A percentile compares a stretch with the other conserved stretches of the same genome.
These are phyloP conservation scores for Drosophila kanekoi DNA, from an alignment of 2,888 invertebrate genomes.

Conservation along the genomic window DNA sequence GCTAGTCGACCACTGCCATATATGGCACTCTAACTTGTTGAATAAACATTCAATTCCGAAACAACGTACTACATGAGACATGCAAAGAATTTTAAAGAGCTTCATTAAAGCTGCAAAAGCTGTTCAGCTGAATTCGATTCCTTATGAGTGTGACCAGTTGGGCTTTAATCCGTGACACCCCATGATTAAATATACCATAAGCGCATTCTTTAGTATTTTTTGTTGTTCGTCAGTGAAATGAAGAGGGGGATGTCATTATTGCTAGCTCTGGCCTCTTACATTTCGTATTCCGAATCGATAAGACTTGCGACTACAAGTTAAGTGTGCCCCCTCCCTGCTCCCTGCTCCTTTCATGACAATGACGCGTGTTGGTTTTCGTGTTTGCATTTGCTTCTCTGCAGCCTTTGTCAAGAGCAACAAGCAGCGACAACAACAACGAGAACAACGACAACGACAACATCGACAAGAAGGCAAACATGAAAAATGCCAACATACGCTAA, in stretches of 20 bases:
- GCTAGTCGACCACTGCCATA: background rate
- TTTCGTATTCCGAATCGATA: slow-evolving; percentile 71
- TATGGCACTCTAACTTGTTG: background rate
- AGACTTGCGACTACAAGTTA: slow-evolving; percentile 41
- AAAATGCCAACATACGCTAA: slow-evolving; percentile 82
- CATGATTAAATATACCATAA: background rate
- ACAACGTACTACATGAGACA: too few species aligned
- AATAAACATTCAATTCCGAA: background rate
- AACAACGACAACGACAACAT: slow-evolving; percentile 37
- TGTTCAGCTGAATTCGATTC: background rate
- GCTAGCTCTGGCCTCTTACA: slow-evolving; percentile 69
- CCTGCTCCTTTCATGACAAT: slow-evolving; percentile 43
- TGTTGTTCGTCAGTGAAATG: background rate
- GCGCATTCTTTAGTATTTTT: slow-evolving; percentile 1
- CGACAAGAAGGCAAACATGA: slow-evolving; percentile 78
- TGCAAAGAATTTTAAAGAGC: too few species aligned
- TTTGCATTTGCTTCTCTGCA: slow-evolving; percentile 72
- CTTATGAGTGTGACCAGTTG: slow-evolving; percentile 2
- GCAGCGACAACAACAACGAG: slow-evolving; percentile 40
- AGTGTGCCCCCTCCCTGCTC: background rate
- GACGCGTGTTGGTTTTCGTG: slow-evolving; percentile 70
- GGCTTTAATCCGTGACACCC: background rate
- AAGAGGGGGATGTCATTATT: slow-evolving; percentile 43
- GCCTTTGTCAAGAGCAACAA: slow-evolving; percentile 75
- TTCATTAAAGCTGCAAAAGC: background rate